phyloP scores from a whole-genome alignment of 2,888 invertebrate species.

The Arge pagana region DNA sequence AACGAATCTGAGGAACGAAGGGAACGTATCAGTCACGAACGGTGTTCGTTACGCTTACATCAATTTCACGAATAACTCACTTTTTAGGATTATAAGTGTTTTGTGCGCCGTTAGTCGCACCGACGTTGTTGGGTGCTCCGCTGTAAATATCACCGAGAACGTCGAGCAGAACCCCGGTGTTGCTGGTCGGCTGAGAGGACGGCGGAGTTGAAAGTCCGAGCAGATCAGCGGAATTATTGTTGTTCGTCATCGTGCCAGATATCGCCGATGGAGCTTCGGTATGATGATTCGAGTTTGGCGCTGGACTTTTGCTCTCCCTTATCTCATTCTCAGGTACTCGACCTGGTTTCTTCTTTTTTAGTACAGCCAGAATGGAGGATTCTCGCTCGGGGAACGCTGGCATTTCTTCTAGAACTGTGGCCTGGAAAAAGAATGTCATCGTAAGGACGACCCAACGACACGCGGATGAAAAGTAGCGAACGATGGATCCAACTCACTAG shows the following conservation, averaged over 20 bases:
- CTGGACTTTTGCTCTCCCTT: constrained; percentile 81
- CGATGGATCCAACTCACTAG: constrained; percentile 61
- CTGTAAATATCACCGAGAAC: constrained; percentile 89
- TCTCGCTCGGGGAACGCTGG: constrained; percentile 99
- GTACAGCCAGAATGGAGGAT: constrained; percentile 94
- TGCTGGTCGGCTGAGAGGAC: constrained; percentile 70
- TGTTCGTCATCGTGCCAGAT: constrained; percentile 54
- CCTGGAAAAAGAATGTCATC: constrained; percentile 57
- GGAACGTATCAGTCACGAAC: background rate
- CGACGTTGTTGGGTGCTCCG: constrained; percentile 65
- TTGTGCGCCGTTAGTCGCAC: constrained; percentile 63
- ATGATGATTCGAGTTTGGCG: constrained; percentile 62
- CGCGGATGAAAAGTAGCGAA: background rate
- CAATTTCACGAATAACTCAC: constrained; percentile 57
- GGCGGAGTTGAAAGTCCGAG: constrained; percentile 89
- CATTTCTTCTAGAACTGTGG: constrained; percentile 99
- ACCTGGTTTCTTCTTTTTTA: constrained; percentile 98
- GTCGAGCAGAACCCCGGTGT: constrained; percentile 83
- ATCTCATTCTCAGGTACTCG: constrained; percentile 88
- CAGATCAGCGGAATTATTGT: constrained; percentile 76
- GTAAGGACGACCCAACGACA: background rate
- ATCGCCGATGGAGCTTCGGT: constrained; percentile 47
- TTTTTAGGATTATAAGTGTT: constrained; percentile 87
- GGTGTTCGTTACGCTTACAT: background rate
- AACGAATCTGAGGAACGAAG: constrained; percentile 67